Evolutionary conservation across 2,113 vertebrate species (phyloP), one percentile per base, ranked within the genome.

Genomic region (Nerophis ophidion): DNA sequence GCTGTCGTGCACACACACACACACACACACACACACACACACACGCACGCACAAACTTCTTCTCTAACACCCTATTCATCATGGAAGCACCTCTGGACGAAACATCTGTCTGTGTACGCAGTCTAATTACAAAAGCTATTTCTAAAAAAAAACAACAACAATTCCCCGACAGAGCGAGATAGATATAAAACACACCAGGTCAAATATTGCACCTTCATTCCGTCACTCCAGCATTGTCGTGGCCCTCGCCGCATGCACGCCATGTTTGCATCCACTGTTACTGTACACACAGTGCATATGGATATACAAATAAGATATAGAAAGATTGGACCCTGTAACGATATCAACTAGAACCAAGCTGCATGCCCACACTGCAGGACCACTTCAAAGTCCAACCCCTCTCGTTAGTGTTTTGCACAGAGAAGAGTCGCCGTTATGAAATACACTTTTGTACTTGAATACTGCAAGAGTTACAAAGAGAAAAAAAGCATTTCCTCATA

Each of bases 171-270:
- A 74, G 64, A 81, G 77, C 80, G 76, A 55, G 81, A 4, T 42
- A 42, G 40, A 44, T 26, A 89, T 89, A 74, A 86, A 89, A 89
- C 26, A 90, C 74, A 71, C 81, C 72, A 87, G 86, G 84, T 84
- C 70, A 85, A 86, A 89, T 90, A 91, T 90, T 90, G 89, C 90
- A 91, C 89, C 87, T 83, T 87, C 82, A 82, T 87, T 70, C 76
- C 68, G 86, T 79, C 82, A 90, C 84, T 79, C 86, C 83, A 89
- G 77, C 75, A 82, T 84, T 60, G 77, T 86, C 80, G 77, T 10
- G n/a, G 14, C 11, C 53, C 72, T 78, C 79, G 79, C 65, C 63
- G 79, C 84, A 66, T 67, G 78, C 83, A 89, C 82, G 84, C 80
- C 77, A 80, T 80, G 68, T 84, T 82, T 85, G 60, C 76, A 86